These are phyloP conservation scores for Pomatostomus ruficeps DNA, from an alignment of 2,113 vertebrate genomes.

Conservation along the genomic window DNA sequence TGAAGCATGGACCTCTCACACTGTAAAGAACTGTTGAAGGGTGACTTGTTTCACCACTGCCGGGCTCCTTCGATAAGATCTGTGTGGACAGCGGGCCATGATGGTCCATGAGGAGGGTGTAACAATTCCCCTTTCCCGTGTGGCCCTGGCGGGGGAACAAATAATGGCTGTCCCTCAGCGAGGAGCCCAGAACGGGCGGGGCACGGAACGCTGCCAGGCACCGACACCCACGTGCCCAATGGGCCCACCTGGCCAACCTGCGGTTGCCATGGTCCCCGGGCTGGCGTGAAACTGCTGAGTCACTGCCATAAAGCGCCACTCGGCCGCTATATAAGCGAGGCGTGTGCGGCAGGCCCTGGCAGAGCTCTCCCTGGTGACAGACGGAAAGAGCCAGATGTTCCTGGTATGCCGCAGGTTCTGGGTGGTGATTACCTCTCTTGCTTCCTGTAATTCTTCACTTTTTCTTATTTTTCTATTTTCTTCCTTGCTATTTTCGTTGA, in stretches of 20 bases:
- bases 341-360: fast-evolving
- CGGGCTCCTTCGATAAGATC: fast-evolving
- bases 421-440: too few species aligned
- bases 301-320: not conserved
- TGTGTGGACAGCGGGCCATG: fast-evolving
- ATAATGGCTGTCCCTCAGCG: too few species aligned
- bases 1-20: not conserved
- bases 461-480: not conserved
- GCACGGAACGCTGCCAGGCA: fast-evolving
- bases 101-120: too few species aligned
- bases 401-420: fast-evolving
- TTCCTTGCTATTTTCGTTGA: not conserved
- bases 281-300: fast-evolving
- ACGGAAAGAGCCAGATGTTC: fast-evolving
- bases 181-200: too few species aligned
- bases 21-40: too few species aligned
- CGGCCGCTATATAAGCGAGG: too few species aligned
- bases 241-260: too few species aligned
- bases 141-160: too few species aligned
- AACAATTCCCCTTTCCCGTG: too few species aligned
- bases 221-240: fast-evolving
- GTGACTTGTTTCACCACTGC: not conserved
- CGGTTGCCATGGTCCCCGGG: not conserved
- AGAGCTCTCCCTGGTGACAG: fast-evolving
- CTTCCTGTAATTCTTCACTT: not conserved